Base-by-base conservation (phyloP, 1,140 invertebrate genomes). In the Pseudomyrmex cubaensis region DNA sequence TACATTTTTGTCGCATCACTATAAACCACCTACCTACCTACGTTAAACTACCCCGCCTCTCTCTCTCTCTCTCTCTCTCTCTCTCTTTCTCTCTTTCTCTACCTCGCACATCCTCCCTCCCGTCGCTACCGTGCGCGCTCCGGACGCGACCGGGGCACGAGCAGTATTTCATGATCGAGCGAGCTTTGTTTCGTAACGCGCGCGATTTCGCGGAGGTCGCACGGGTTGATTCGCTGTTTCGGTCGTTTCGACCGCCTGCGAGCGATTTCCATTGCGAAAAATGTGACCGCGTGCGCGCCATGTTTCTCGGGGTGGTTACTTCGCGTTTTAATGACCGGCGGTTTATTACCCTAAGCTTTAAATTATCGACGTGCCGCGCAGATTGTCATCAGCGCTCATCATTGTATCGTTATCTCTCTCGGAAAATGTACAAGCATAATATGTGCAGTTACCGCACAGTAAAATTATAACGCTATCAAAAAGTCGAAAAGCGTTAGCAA, bases 1-100 rank as follows among this genome's bases (percentile, higher is more conserved):
- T 93, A 93, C 93, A 94, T 94, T 94, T 94, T 93, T 94, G 92
- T 93, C 93, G 92, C 91, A 93, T 93, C 92, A 92, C 93, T 93
- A 93, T 93, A 93, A 94, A 94, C 91, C 85, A 91, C 85, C 87
- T 87, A 90, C 89, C 88, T 85, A 90, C 84, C 85, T 87, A 85
- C 85, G 66, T 75, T 74, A 80, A 57, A 77, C 74, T 74, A 67
- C 59, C 62, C 76, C 48, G 54, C 78, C 76, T 78, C 59, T 63
- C 48, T 62, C 59, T 88, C 74, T 72, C 59, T 54, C 50, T 85
- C 80, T 78, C 59, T 74, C 64, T 75, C 57, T 64, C 64, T 54
- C 50, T 85, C 80, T 78, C 59, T 74, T 62, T 75, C 57, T 64
- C 64, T 59, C 56, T 64, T 62, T 54, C 48, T 12, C 78, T 56